Evolutionary conservation across 2,797 vertebrate genomes (phyloP).

Genomic region (Sebastes taczanowskii): DNA sequence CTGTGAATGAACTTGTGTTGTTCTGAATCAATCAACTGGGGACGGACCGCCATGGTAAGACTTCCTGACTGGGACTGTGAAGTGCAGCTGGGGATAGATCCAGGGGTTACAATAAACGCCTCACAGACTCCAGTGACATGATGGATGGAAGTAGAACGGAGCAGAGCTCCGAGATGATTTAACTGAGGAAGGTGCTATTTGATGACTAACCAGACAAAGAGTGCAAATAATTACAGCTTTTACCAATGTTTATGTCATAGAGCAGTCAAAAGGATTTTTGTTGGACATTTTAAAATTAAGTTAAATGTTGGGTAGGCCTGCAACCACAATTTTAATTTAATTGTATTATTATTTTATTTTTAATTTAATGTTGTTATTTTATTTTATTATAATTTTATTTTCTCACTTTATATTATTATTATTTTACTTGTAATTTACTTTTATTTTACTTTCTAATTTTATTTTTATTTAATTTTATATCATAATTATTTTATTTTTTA

Average conservation of each 20-base stretch:
- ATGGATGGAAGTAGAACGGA: constrained; percentile 1
- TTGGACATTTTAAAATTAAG: background rate
- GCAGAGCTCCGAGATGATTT: background rate
- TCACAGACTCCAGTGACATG: constrained; percentile 12
- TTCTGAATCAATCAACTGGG: constrained; percentile 16
- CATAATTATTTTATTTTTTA: too few relatives aligned
- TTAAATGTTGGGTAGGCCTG: too few relatives aligned
- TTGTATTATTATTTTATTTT: background rate
- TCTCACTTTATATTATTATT: too few relatives aligned
- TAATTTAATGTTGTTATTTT: background rate
- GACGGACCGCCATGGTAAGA: background rate
- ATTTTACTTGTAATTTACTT: too few relatives aligned
- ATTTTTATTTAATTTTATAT: too few relatives aligned
- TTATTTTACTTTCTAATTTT: too few relatives aligned
- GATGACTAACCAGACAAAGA: background rate
- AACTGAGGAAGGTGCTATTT: background rate
- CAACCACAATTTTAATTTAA: background rate
- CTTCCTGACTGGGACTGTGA: background rate
- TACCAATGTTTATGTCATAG: background rate
- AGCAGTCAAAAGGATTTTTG: background rate
- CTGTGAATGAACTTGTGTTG: constrained; percentile 19
- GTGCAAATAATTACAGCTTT: background rate
- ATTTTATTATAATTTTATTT: background rate
- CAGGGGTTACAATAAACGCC: constrained; percentile 35
- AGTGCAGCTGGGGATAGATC: background rate